A percentile compares a stretch with the other conserved stretches of the same genome.
phyloP scores from a whole-genome alignment of 1,140 invertebrate genomes.

The Drosophila quadrilineata region DNA sequence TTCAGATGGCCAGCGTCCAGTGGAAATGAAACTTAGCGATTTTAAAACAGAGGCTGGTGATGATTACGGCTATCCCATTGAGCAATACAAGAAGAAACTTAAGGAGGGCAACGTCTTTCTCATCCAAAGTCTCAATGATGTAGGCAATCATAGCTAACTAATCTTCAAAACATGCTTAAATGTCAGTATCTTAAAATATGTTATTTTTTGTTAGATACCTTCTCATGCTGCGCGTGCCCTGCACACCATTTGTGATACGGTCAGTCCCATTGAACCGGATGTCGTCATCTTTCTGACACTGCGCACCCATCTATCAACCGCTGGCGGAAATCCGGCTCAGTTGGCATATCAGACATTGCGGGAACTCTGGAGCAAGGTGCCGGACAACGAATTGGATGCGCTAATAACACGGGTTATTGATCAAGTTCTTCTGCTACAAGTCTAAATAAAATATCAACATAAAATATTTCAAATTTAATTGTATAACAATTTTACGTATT shows the following conservation, averaged over 20 bases:
- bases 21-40: constrained; percentile 59
- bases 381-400: constrained; percentile 55
- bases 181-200: not conserved
- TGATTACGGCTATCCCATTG: constrained; percentile 62
- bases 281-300: constrained; percentile 69
- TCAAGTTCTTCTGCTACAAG: constrained; percentile 44
- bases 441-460: not conserved
- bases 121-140: constrained; percentile 67
- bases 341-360: constrained; percentile 46
- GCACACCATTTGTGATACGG: constrained; percentile 68
- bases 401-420: constrained; percentile 70
- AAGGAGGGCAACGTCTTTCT: constrained; percentile 66
- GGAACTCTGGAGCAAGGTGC: constrained; percentile 53
- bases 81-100: constrained; percentile 57
- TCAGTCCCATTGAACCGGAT: constrained; percentile 54
- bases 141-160: constrained; percentile 28
- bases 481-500: too few species aligned
- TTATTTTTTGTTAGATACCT: constrained; percentile 48
- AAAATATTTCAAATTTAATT: not conserved
- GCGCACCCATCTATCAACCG: constrained; percentile 7
- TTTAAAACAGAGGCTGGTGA: constrained; percentile 38
- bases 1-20: constrained; percentile 28
- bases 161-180: too few species aligned
- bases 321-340: not conserved
- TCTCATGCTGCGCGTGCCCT: constrained; percentile 56